phyloP scores from a whole-genome alignment of 2,797 vertebrate genomes.

The Leptodactylus fallax region DNA sequence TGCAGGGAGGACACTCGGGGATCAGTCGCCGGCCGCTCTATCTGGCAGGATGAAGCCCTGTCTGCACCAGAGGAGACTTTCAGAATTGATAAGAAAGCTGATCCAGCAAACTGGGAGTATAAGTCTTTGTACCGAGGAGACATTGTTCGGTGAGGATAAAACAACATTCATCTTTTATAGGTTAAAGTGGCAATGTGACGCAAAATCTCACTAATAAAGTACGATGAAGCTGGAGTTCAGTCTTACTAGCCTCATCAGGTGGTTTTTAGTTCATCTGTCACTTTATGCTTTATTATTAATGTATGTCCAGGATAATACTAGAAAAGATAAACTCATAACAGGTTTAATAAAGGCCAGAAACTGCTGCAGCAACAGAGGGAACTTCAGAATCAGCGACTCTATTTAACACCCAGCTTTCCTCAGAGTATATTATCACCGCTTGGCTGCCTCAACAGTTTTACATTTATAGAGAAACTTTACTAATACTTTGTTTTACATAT shows the following conservation, averaged over 20 bases:
- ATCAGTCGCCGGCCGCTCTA: conserved; percentile 64
- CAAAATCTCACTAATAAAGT: too few relatives aligned
- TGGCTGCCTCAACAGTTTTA: too few relatives aligned
- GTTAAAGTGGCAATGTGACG: too few relatives aligned
- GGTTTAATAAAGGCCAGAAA: background rate
- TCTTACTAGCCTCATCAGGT: too few relatives aligned
- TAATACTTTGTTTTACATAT: too few relatives aligned
- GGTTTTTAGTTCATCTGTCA: background rate
- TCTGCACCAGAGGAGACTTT: conserved; percentile 76
- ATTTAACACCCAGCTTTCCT: conserved; percentile 1
- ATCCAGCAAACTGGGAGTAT: conserved; percentile 94
- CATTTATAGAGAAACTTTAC: too few relatives aligned
- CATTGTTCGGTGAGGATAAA: conserved; percentile 82
- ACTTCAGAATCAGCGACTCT: background rate
- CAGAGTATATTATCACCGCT: too few relatives aligned
- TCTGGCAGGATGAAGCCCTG: conserved; percentile 90
- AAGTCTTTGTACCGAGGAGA: conserved; percentile 93
- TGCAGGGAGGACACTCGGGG: conserved; percentile 70
- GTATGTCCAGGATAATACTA: background rate
- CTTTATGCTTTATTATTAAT: background rate
- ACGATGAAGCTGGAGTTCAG: too few relatives aligned
- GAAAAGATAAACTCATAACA: background rate
- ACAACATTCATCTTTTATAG: too few relatives aligned
- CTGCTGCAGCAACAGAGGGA: background rate
- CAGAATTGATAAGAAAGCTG: conserved; percentile 87